These are phyloP conservation scores for Anniella stebbinsi DNA, from an alignment of 2,797 vertebrate species.

Conservation along the genomic window DNA sequence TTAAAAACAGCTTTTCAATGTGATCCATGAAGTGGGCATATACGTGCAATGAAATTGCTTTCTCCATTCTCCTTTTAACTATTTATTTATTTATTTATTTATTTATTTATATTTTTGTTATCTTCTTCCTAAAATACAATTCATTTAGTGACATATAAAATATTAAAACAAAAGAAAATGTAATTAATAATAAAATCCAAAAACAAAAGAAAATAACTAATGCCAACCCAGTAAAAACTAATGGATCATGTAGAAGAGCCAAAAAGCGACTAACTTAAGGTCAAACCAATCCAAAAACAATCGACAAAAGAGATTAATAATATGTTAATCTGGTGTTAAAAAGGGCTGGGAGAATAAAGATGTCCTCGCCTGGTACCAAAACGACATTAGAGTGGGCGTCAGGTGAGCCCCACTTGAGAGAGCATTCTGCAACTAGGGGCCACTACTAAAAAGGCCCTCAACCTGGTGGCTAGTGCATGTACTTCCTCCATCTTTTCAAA, in stretches of 20 bases:
- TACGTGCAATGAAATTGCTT: neutral
- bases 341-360: neutral
- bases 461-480: too few species aligned
- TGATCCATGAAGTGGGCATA: neutral
- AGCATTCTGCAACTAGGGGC: neutral
- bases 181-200: neutral
- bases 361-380: neutral
- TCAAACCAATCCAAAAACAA: neutral
- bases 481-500: neutral
- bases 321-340: neutral
- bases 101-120: too few species aligned
- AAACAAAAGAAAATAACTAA: neutral
- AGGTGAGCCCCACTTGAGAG: neutral
- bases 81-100: too few species aligned
- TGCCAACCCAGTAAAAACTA: neutral
- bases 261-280: neutral
- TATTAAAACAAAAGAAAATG: too few species aligned
- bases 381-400: neutral
- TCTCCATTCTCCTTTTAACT: neutral
- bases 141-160: too few species aligned
- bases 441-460: neutral
- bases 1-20: too few species aligned
- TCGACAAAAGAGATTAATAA: neutral
- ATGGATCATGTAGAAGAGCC: neutral
- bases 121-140: too few species aligned